phyloP scores from a whole-genome alignment of 37 sponge, comb jelly and placozoan genomes.

The Aplysina aerophoba region DNA sequence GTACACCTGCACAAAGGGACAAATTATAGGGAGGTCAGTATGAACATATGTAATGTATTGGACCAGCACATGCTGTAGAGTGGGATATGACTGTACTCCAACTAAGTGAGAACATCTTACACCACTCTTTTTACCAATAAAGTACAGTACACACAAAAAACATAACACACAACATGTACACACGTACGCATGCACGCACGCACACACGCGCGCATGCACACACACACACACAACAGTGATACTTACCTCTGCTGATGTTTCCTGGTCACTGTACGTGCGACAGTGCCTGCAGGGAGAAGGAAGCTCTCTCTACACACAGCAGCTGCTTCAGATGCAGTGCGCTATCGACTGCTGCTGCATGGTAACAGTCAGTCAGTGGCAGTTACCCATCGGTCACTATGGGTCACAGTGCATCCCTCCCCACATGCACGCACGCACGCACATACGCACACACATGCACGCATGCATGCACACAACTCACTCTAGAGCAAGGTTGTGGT shows the following conservation, averaged over 20 bases:
- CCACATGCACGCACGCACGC: background rate
- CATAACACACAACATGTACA: background rate
- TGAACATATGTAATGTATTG: no score
- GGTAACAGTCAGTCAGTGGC: no score
- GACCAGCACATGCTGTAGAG: background rate
- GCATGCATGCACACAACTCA: slow-evolving; percentile 28
- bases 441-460: background rate
- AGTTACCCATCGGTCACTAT: no score
- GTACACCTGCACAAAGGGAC: slow-evolving; percentile 69
- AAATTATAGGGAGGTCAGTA: no score
- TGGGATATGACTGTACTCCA: background rate
- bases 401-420: no score
- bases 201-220: background rate
- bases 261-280: slow-evolving; percentile 51
- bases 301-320: background rate
- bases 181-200: background rate
- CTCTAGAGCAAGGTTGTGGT: slow-evolving; percentile 78
- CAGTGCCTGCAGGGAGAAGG: slow-evolving; percentile 52
- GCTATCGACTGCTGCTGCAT: no score
- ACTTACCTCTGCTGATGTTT: slow-evolving; percentile 46
- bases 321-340: no score
- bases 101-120: background rate
- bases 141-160: background rate
- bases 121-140: background rate
- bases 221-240: background rate